Conservation (phyloP, 2,113 vertebrate species). For the Camelus dromedarius region DNA sequence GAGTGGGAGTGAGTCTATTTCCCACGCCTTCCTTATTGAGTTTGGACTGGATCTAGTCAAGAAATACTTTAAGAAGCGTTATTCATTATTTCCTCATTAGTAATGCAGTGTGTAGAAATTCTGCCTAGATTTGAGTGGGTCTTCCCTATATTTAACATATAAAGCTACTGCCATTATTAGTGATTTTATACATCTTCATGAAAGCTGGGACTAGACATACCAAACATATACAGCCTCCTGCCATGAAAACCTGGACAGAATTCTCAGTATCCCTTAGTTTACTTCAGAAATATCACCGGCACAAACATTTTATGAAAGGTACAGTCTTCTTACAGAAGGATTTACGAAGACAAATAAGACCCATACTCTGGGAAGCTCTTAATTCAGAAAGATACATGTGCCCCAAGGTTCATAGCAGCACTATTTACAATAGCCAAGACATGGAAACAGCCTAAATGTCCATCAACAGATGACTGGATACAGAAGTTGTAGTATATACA, state of each 20-base stretch:
- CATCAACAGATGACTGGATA: no score
- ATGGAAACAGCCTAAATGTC: no score
- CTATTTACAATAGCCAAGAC: no score
- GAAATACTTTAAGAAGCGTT: background rate
- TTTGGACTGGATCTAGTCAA: background rate
- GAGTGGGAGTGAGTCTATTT: background rate
- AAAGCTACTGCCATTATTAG: background rate
- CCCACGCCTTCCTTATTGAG: background rate
- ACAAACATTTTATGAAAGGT: background rate
- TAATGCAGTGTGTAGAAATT: background rate
- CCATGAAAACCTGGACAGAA: background rate
- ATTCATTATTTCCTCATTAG: background rate
- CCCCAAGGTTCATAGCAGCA: no score
- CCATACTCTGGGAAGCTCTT: background rate
- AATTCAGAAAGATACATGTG: no score
- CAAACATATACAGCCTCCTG: background rate
- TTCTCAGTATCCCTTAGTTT: background rate
- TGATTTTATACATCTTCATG: background rate
- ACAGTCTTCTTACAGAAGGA: background rate
- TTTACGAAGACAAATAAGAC: constrained; percentile 4
- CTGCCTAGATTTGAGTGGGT: background rate
- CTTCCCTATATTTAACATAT: background rate
- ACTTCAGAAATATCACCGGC: background rate
- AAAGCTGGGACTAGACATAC: background rate
- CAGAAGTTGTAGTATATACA: no score